Evolutionary conservation across 2,113 vertebrate species (phyloP), one percentile per base, ranked within the genome.

Genomic region (Tychaedon coryphoeus): DNA sequence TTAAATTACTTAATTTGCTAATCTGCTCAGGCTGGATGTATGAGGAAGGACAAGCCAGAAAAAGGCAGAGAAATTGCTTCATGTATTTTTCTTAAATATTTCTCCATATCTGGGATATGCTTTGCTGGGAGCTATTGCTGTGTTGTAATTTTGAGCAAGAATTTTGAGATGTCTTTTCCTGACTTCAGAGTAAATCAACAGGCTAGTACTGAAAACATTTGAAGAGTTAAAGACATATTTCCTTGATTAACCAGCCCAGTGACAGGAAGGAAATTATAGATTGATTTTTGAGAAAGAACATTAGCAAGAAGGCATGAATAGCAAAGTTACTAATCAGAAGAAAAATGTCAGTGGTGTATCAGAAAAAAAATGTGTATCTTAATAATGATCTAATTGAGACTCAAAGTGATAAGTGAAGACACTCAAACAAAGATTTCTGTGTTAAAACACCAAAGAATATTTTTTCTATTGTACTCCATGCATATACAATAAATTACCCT

Each of bases 221-320:
- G 24, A 96, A 90, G 78, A 73, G 28, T 72, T 83, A 94, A 91
- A 93, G 78, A 92, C 14, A 60, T 33, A 17, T 79, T 58, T 86
- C 53, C 51, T 93, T 96, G 89, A 96, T 96, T 96, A 97, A 96
- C 94, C 28, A 93, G 57, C 77, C 61, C 86, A 91, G 60, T 87
- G 78, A 95, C 92, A 95, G 62, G 11, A 90, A 93, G 67, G 33
- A 96, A 96, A 97, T 96, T 95, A 95, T 50, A 51, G 84, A 98
- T 79, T 90, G 83, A 97, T 94, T 97, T 93, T 97, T 95, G 88
- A n/a, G 18, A 96, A 95, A 73, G 42, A 96, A 33, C 64, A 91
- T 96, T 96, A 94, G 43, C 56, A 54, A 57, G 40, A 26, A 96
- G 47, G 24, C 62, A 92, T 94, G 67, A 95, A 86, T 54, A 66